Conservation (phyloP, 2,888 invertebrate genomes). For the Noctua comes region DNA sequence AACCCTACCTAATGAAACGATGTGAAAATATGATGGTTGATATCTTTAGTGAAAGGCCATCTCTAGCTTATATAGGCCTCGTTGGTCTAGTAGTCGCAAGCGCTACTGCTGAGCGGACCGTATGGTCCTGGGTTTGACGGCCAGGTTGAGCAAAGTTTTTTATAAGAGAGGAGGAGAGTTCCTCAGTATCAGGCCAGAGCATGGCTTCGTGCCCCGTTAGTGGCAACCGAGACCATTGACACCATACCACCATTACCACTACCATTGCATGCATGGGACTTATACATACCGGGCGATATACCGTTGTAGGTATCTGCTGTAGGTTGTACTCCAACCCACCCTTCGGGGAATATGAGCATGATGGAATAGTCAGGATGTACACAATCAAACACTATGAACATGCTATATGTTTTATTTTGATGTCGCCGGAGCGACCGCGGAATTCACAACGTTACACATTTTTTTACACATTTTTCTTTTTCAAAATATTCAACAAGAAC, state of each 20-base stretch:
- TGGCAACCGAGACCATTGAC: not conserved
- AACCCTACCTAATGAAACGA: not conserved
- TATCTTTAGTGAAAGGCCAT: not conserved
- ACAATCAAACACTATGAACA: constrained; percentile 78
- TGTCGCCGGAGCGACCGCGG: constrained; percentile 80
- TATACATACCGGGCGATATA: not conserved
- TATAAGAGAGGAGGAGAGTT: not conserved
- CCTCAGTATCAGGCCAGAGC: not conserved
- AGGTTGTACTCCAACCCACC: not conserved
- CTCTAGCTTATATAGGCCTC: not conserved
- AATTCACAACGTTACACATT: constrained; percentile 88
- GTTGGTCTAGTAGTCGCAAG: not conserved
- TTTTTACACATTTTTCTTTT: constrained; percentile 80
- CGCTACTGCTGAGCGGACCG: not conserved
- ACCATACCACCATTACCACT: not conserved
- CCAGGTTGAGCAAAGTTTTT: not conserved
- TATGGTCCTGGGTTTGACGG: not conserved
- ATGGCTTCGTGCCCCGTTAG: not conserved
- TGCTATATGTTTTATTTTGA: constrained; percentile 87
- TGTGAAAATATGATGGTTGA: not conserved
- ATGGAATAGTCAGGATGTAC: constrained; percentile 24
- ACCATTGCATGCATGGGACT: not conserved
- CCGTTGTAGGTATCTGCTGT: not conserved
- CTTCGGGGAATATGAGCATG: not conserved
- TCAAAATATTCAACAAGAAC: constrained; percentile 89